Conservation (phyloP, 2,888 invertebrate species). For the Acleris emargana region DNA sequence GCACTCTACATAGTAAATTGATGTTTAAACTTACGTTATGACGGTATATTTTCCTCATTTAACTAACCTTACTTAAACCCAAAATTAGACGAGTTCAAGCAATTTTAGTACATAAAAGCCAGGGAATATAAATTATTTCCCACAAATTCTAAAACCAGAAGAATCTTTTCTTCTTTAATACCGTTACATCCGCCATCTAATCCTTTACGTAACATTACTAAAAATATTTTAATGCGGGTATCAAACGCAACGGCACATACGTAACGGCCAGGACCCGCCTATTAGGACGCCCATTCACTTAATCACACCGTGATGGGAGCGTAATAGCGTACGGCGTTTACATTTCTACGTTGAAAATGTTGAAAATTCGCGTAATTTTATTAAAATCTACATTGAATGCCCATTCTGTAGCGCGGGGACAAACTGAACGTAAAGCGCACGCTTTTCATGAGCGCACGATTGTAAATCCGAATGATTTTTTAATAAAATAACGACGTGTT, state of each 20-base stretch:
- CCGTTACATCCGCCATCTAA: constrained; percentile 3
- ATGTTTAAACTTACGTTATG: too few species aligned
- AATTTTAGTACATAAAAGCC: neutral
- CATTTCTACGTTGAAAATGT: constrained; percentile 19
- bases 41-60: too few species aligned
- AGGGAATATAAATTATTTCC: neutral
- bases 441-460: neutral
- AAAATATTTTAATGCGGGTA: constrained; percentile 29
- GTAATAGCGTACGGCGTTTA: constrained; percentile 30
- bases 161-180: too few species aligned
- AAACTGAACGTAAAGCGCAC: constrained; percentile 9
- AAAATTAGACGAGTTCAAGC: too few species aligned
- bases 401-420: constrained; percentile 12
- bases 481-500: too few species aligned
- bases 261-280: constrained; percentile 31
- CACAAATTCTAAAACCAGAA: too few species aligned
- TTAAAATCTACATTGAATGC: constrained; percentile 13
- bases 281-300: constrained; percentile 34
- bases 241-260: constrained; percentile 30
- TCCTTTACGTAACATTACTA: constrained; percentile 18
- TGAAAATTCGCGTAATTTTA: constrained; percentile 22
- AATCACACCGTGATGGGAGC: constrained; percentile 34
- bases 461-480: too few species aligned
- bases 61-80: too few species aligned
- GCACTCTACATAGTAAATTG: too few species aligned